Evolutionary conservation across 2,797 vertebrate species (phyloP).

Genomic region (Pteropus rufus): DNA sequence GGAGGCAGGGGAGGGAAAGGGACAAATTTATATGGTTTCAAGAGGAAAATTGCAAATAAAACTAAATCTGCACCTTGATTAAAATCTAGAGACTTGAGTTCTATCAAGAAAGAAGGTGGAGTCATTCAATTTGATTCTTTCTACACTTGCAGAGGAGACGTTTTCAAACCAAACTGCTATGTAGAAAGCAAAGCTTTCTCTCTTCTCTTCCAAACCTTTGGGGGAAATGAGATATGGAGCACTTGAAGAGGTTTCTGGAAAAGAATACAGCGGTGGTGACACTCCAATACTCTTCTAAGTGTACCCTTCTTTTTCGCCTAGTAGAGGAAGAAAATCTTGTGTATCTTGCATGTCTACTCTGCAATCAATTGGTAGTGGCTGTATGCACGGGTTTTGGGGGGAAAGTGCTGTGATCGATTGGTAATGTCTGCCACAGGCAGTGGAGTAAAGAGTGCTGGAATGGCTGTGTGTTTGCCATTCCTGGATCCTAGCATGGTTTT

Average conservation of each 20-base stretch:
- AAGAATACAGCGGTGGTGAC: background rate
- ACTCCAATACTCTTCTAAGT: background rate
- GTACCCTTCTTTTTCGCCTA: background rate
- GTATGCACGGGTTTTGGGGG: background rate
- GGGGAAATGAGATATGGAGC: background rate
- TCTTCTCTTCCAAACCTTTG: background rate
- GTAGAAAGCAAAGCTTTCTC: background rate
- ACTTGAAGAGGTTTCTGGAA: background rate
- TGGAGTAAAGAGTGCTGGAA: rapidly evolving
- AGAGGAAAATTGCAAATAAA: constrained; percentile 19
- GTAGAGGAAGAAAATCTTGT: background rate
- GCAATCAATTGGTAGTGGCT: background rate
- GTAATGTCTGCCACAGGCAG: background rate
- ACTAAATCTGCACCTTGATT: background rate
- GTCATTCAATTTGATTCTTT: background rate
- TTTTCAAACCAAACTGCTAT: background rate
- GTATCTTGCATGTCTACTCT: background rate
- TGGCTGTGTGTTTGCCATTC: background rate
- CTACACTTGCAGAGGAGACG: background rate
- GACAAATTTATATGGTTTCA: background rate
- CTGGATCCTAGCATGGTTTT: background rate
- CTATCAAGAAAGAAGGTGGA: background rate
- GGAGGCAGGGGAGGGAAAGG: too few species aligned
- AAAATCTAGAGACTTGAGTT: background rate
- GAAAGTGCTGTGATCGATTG: background rate